phyloP scores from a whole-genome alignment of 2,888 invertebrate genomes.

The Bembecia ichneumoniformis region DNA sequence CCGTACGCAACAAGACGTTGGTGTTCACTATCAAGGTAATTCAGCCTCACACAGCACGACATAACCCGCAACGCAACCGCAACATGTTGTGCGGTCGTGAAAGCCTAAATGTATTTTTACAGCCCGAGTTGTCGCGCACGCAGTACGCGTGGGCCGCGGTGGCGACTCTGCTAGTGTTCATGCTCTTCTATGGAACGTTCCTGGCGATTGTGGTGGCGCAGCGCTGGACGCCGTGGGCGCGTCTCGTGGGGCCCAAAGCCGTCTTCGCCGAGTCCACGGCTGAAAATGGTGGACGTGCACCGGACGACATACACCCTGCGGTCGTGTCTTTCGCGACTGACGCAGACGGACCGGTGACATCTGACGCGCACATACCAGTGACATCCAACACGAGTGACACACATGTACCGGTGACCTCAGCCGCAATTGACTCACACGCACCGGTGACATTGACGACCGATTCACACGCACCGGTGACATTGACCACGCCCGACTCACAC shows the following conservation, averaged over 20 bases:
- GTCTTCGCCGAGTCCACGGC: conserved; percentile 24
- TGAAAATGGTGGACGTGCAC: too few relatives aligned
- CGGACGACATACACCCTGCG: too few relatives aligned
- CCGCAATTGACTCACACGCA: too few relatives aligned
- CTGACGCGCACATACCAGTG: too few relatives aligned
- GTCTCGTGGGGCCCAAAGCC: conserved; percentile 35
- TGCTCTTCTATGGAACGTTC: conserved; percentile 42
- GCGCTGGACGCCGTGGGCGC: conserved; percentile 38
- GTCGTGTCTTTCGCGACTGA: too few relatives aligned
- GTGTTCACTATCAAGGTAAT: background rate
- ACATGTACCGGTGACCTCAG: too few relatives aligned
- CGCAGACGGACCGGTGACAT: too few relatives aligned
- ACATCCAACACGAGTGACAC: too few relatives aligned
- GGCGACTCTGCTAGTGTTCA: conserved; percentile 35
- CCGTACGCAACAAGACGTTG: background rate
- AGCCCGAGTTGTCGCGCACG: conserved; percentile 40
- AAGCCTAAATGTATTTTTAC: conserved; percentile 5
- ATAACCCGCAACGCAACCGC: too few relatives aligned
- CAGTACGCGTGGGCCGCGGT: conserved; percentile 41
- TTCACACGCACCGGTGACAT: too few relatives aligned
- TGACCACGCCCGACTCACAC: too few relatives aligned
- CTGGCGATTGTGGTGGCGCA: conserved; percentile 44
- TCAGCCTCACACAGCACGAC: background rate
- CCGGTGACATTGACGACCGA: too few relatives aligned
- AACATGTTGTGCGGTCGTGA: background rate